Conservation (phyloP, 2,888 invertebrate species). For the Eupeodes luniger region DNA sequence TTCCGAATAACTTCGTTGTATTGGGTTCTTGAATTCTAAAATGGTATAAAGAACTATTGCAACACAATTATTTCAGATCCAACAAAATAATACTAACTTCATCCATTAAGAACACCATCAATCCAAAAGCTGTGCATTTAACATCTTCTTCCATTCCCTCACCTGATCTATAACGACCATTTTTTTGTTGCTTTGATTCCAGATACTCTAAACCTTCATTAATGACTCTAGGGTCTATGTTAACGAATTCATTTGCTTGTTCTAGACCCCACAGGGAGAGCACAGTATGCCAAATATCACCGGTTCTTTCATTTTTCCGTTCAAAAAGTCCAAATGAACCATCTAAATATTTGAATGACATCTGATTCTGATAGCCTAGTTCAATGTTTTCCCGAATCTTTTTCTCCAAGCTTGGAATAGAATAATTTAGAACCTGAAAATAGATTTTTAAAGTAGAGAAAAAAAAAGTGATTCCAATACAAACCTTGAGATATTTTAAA, state of each 20-base stretch:
- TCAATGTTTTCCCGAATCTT: conserved; percentile 88
- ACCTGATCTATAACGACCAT: conserved; percentile 92
- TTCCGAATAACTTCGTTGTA: conserved; percentile 88
- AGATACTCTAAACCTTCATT: conserved; percentile 89
- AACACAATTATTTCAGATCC: neutral
- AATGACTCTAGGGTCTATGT: conserved; percentile 88
- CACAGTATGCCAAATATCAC: conserved; percentile 93
- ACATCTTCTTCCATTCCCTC: conserved; percentile 89
- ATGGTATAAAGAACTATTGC: neutral
- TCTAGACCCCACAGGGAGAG: conserved; percentile 91
- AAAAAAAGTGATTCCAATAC: conserved; percentile 76
- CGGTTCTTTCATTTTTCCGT: conserved; percentile 84
- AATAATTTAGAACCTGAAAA: conserved; percentile 85
- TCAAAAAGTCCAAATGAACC: conserved; percentile 95
- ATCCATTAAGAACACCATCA: conserved; percentile 90
- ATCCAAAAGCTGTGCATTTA: conserved; percentile 90
- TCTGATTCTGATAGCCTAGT: conserved; percentile 94
- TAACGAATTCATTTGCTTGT: conserved; percentile 88
- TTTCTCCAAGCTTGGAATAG: conserved; percentile 87
- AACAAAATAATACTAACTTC: conserved; percentile 82
- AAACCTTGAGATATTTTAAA: conserved; percentile 86
- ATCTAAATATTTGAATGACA: conserved; percentile 92
- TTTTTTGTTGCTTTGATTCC: conserved; percentile 87
- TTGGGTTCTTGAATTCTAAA: conserved; percentile 29
- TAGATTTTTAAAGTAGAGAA: conserved; percentile 85